Evolutionary conservation across 2,113 vertebrate genomes (phyloP).

Genomic region (Ptilonorhynchus violaceus): DNA sequence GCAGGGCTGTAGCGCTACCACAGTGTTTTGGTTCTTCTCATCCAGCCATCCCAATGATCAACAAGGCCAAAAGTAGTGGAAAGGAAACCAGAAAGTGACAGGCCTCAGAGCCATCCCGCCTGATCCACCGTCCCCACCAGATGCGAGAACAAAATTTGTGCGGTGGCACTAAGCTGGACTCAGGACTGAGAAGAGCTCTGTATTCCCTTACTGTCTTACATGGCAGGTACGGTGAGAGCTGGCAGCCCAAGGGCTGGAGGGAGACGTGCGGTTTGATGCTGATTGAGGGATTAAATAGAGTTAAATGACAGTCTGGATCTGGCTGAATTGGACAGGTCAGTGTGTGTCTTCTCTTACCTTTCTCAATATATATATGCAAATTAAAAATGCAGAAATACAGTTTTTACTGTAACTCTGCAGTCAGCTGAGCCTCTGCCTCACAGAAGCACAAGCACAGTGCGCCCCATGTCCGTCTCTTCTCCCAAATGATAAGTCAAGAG

Average conservation of each 20-base stretch:
- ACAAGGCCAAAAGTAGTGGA: not conserved
- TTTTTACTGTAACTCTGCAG: not conserved
- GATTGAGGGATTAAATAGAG: not conserved
- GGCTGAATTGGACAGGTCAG: not conserved
- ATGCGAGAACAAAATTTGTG: rapidly evolving
- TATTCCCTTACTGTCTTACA: not conserved
- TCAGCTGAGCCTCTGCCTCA: not conserved
- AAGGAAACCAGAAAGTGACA: not conserved
- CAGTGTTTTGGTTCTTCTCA: not conserved
- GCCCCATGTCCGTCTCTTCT: not conserved
- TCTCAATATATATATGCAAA: not conserved
- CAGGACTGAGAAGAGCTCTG: too few relatives aligned
- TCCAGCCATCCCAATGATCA: not conserved
- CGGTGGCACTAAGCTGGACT: not conserved
- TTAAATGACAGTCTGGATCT: not conserved
- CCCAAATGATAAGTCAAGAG: not conserved
- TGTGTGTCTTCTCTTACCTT: not conserved
- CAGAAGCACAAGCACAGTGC: rapidly evolving
- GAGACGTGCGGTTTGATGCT: not conserved
- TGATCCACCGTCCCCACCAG: rapidly evolving
- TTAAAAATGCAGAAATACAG: not conserved
- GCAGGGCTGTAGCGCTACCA: not conserved
- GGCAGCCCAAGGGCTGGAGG: not conserved
- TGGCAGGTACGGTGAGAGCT: rapidly evolving
- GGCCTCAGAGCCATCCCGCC: rapidly evolving